A percentile compares a stretch with the other conserved stretches of the same genome.
phyloP scores from a whole-genome alignment of 2,113 vertebrate genomes.

The Cromileptes altivelis region DNA sequence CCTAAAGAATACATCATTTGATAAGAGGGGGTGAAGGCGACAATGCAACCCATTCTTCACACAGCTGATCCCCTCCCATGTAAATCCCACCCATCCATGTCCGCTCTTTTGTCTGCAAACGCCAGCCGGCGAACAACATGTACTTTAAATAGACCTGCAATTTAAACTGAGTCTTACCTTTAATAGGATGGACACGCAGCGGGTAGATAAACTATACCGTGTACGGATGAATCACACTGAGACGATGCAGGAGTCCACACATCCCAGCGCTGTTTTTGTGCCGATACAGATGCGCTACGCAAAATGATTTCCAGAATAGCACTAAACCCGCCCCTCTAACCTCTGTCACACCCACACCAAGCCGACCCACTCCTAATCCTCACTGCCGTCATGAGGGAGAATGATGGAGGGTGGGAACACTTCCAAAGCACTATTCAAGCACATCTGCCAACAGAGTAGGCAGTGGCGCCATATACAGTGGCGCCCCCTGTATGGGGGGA shows the following conservation, averaged over 20 bases:
- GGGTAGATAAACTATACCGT: background rate
- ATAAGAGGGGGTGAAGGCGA: conserved; percentile 20
- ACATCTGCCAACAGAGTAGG: background rate
- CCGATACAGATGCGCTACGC: conserved; percentile 78
- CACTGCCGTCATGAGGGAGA: background rate
- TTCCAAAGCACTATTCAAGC: background rate
- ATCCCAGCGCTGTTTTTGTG: conserved; percentile 36
- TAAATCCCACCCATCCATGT: conserved; percentile 84
- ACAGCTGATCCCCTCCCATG: conserved; percentile 82
- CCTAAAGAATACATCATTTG: conserved; percentile 2
- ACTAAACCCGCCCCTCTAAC: conserved; percentile 62
- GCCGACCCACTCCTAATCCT: background rate
- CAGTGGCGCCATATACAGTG: too few relatives aligned
- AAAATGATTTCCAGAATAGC: conserved; percentile 62
- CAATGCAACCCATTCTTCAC: conserved; percentile 61
- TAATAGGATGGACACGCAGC: background rate
- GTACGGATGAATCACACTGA: conserved; percentile 6
- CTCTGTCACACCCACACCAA: conserved; percentile 40
- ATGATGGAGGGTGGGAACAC: background rate
- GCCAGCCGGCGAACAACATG: conserved; percentile 20
- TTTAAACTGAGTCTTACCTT: conserved; percentile 62
- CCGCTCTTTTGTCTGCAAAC: conserved; percentile 78
- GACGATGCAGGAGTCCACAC: conserved; percentile 22
- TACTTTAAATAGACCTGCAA: too few relatives aligned
- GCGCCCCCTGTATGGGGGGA: too few relatives aligned